These are phyloP conservation scores for Rousettus leschenaultii DNA, from an alignment of 2,113 vertebrate species.

Conservation along the genomic window DNA sequence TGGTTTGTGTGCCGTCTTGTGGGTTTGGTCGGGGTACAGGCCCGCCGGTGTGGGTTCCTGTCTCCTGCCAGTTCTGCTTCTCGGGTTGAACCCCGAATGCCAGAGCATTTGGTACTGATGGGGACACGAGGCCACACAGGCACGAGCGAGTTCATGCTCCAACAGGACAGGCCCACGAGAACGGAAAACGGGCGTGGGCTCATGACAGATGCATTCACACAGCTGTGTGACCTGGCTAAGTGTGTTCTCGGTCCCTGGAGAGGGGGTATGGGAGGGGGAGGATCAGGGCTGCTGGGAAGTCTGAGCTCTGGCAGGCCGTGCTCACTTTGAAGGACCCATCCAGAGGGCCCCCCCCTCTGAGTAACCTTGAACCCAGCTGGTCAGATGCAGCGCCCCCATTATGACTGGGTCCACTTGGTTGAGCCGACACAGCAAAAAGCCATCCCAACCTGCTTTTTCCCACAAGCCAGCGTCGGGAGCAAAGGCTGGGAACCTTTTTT, in stretches of 20 bases:
- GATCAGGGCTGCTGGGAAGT: rapidly evolving
- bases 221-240: neutral
- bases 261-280: neutral
- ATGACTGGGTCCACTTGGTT: no score
- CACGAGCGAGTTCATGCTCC: neutral
- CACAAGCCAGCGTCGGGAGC: no score
- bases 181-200: neutral
- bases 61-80: neutral
- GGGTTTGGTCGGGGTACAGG: neutral
- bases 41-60: neutral
- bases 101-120: neutral
- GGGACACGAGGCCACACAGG: neutral
- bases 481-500: no score
- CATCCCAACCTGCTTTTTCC: no score
- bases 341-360: neutral
- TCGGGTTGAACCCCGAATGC: neutral
- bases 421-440: no score
- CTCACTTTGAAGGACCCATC: neutral
- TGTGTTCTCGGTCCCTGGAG: neutral
- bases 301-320: neutral
- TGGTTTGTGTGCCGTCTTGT: neutral
- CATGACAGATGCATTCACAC: neutral
- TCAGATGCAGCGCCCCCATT: no score
- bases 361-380: neutral
- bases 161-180: neutral